phyloP scores from a whole-genome alignment of 2,888 invertebrate species.

The Megalurothrips usitatus region DNA sequence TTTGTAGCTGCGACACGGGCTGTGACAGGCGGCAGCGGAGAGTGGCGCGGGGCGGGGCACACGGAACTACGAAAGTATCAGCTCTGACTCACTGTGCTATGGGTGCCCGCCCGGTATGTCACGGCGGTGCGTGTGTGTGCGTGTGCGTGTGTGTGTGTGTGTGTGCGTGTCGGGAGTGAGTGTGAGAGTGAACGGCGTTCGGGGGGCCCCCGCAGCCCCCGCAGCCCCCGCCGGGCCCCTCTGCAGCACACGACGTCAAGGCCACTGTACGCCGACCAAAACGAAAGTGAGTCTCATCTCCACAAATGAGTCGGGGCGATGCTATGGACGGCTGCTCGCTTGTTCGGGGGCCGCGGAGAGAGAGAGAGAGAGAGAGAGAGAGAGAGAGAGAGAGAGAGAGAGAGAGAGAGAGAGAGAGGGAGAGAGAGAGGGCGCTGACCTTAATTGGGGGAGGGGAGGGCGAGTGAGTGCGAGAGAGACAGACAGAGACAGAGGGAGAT shows the following conservation, averaged over 20 bases:
- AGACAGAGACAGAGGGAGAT: too few relatives aligned
- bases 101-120: too few relatives aligned
- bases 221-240: not conserved
- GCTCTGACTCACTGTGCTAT: too few relatives aligned
- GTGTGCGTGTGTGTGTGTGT: too few relatives aligned
- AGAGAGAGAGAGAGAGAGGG: not conserved
- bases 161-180: too few relatives aligned
- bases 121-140: not conserved
- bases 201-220: not conserved
- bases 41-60: too few relatives aligned
- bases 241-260: not conserved
- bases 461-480: not conserved
- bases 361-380: not conserved
- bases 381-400: not conserved
- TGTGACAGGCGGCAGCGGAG: too few relatives aligned
- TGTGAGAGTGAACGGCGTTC: not conserved
- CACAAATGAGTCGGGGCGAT: too few relatives aligned
- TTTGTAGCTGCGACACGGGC: too few relatives aligned
- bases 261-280: not conserved
- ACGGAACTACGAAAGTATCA: too few relatives aligned
- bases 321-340: too few relatives aligned
- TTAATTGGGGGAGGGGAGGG: too few relatives aligned
- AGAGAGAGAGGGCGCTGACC: not conserved
- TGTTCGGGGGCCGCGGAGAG: not conserved
- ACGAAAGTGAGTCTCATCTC: not conserved